Evolutionary conservation across 2,113 vertebrate species (phyloP), one percentile per base, ranked within the genome.

Genomic region (Apodemus sylvaticus): DNA sequence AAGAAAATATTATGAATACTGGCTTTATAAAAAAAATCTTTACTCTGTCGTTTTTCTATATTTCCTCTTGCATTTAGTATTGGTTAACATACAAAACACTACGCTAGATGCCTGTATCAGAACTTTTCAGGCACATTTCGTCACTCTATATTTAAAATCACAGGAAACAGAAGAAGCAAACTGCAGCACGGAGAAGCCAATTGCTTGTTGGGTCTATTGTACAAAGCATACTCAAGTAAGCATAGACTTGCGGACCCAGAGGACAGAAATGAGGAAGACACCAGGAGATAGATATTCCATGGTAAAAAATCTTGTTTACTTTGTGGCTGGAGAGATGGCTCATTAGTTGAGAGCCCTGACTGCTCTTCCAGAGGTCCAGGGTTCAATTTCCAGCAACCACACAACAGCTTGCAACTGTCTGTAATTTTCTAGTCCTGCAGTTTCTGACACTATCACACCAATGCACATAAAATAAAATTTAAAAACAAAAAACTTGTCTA

Each of bases 141-240:
- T 95, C 81, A 89, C 11, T 8, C 70, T 91, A 66, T 53, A 39
- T 58, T 45, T 14, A 74, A 86, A 97, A 95, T n/a, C 53, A 94
- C 7, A 91, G 5, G 36, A 91, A 89, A n/a, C 24, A 62, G 78
- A 91, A 74, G 6, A 14, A 62, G 45, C 29, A 93, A 93, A 89
- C 91, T 36, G 83, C 22, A 81, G 87, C 36, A 85, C 36, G 81
- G 12, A 62, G 16, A n/a, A 31, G 24, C 4, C 77, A 29, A 77
- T 51, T 77, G 48, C 13, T 86, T 92, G 45, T 64, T 8, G 34
- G 68, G 26, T 4, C 24, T 53, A 86, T 20, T 92, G 91, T 5
- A 31, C 53, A 88, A 89, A 64, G 1, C 0, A 14, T 53, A 4
- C 12, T 88, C 17, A 86, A 42, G 17, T 36, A 66, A 13, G 10